Conservation (phyloP, 2,888 invertebrate genomes). For the Melieria crassipennis region DNA sequence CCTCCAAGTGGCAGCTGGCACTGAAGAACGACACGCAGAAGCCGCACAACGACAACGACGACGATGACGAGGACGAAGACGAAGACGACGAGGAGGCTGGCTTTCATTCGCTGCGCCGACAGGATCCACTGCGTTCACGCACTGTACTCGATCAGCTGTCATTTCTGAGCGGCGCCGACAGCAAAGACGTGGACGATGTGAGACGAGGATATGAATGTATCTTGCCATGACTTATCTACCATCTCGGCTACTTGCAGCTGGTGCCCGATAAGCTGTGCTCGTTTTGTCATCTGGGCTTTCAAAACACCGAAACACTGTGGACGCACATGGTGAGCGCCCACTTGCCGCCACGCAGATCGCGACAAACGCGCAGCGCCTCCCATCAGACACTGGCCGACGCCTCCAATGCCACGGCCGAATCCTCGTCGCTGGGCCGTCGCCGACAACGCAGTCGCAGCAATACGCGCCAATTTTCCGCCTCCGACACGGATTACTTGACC, state of each 20-base stretch:
- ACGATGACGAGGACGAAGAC: background rate
- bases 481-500: constrained; percentile 3
- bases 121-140: constrained; percentile 14
- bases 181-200: constrained; percentile 26
- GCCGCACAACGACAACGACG: background rate
- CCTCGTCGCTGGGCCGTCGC: background rate
- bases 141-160: constrained; percentile 22
- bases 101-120: background rate
- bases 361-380: background rate
- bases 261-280: constrained; percentile 23
- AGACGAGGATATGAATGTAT: background rate
- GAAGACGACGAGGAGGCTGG: too few relatives aligned
- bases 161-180: constrained; percentile 25
- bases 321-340: constrained; percentile 36
- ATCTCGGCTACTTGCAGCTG: constrained; percentile 6
- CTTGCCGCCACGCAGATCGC: background rate
- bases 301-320: constrained; percentile 30
- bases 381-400: background rate
- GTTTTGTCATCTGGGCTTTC: constrained; percentile 29
- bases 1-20: background rate
- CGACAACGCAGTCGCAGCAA: background rate
- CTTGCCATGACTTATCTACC: background rate
- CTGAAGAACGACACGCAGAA: background rate
- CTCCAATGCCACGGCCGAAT: constrained; percentile 5
- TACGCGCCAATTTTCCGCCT: background rate